Percentiles rank a stretch among this genome's conserved stretches.
Conservation (phyloP, 2,797 vertebrate genomes). For the Bradypus variegatus region DNA sequence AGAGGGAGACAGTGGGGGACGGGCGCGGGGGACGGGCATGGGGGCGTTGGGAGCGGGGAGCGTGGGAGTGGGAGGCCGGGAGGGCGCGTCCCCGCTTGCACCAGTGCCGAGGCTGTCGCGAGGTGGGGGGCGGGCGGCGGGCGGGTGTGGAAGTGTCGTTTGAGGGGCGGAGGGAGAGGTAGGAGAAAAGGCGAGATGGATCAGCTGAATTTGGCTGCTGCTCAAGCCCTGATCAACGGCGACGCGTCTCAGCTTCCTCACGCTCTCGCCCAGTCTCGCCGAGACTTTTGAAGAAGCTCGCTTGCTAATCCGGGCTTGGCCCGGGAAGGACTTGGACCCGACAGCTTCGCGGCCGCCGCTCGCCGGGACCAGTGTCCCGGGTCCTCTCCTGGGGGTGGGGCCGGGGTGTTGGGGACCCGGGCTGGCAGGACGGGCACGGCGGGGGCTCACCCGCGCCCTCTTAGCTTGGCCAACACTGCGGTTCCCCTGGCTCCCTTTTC, state of each 20-base stretch:
- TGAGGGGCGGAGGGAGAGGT: neutral
- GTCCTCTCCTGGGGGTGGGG: neutral
- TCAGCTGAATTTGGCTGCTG: slow-evolving; percentile 49
- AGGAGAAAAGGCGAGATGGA: neutral
- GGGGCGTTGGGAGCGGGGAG: neutral
- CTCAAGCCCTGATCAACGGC: slow-evolving; percentile 38
- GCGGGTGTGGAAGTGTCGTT: slow-evolving; percentile 13
- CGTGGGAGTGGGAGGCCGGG: no score
- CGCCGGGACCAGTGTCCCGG: neutral
- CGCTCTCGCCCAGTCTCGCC: neutral
- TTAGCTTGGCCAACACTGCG: no score
- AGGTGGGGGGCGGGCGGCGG: rapidly evolving
- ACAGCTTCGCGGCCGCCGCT: neutral
- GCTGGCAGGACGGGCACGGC: rapidly evolving
- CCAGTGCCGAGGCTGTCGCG: neutral
- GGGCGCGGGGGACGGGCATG: neutral
- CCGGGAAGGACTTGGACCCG: neutral
- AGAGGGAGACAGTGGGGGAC: rapidly evolving
- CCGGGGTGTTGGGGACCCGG: no score
- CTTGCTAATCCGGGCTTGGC: neutral
- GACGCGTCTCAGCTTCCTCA: neutral
- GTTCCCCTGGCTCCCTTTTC: neutral
- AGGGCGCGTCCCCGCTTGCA: neutral
- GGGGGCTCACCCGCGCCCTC: neutral
- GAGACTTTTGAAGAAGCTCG: neutral